Evolutionary conservation across 2,888 invertebrate species (phyloP).

Genomic region (Glaucopsyche alexis): DNA sequence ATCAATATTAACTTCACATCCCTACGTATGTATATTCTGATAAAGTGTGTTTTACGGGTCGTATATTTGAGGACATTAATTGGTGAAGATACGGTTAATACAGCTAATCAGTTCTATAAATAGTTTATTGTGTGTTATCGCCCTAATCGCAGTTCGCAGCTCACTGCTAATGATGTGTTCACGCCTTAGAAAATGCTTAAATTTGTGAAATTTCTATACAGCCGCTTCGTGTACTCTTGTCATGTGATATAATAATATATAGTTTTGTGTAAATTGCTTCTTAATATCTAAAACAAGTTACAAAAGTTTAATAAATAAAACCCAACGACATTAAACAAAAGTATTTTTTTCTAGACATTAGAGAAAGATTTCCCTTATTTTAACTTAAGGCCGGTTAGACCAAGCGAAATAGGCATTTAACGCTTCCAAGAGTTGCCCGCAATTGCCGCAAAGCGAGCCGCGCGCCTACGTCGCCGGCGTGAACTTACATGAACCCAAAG

Average conservation of each 20-base stretch:
- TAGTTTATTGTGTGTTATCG: slow-evolving; percentile 43
- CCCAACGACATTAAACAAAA: too few relatives aligned
- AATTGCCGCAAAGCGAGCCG: too few relatives aligned
- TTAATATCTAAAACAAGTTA: too few relatives aligned
- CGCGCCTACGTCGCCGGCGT: too few relatives aligned
- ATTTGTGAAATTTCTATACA: not conserved
- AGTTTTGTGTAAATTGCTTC: not conserved
- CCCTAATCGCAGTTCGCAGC: slow-evolving; percentile 34
- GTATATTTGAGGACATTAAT: slow-evolving; percentile 64
- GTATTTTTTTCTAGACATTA: too few relatives aligned
- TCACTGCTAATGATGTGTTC: slow-evolving; percentile 23
- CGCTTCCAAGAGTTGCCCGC: too few relatives aligned
- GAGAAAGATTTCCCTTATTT: too few relatives aligned
- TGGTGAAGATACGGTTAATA: slow-evolving; percentile 48
- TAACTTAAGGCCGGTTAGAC: too few relatives aligned
- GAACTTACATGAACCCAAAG: too few relatives aligned
- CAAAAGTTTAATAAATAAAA: too few relatives aligned
- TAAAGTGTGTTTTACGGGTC: slow-evolving; percentile 65
- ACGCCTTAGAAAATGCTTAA: slow-evolving; percentile 5
- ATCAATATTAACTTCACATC: not conserved
- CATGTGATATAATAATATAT: not conserved
- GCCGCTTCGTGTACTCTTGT: not conserved
- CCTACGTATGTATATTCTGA: slow-evolving; percentile 46
- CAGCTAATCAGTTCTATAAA: slow-evolving; percentile 43
- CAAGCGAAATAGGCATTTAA: too few relatives aligned